These are phyloP conservation scores for Calliopum simillimum DNA, from an alignment of 2,888 invertebrate genomes.

Conservation along the genomic window DNA sequence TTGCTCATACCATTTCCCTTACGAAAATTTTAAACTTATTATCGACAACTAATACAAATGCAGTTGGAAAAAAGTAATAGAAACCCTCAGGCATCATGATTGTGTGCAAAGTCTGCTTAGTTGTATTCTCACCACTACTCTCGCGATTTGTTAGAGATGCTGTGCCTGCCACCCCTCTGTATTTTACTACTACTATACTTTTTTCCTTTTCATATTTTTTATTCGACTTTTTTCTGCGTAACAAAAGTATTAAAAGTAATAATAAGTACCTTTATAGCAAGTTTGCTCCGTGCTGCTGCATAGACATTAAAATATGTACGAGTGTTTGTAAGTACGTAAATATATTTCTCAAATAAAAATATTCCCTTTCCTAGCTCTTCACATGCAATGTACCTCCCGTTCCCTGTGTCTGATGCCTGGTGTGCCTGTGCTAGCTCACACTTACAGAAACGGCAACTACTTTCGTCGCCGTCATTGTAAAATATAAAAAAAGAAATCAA, in stretches of 20 bases:
- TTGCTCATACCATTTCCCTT: constrained; percentile 26
- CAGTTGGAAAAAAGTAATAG: constrained; percentile 34
- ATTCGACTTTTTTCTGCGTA: constrained; percentile 39
- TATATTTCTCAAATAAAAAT: constrained; percentile 56
- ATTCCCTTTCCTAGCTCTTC: constrained; percentile 49
- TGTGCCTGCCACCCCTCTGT: constrained; percentile 5
- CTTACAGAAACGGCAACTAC: constrained; percentile 60
- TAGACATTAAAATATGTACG: constrained; percentile 57
- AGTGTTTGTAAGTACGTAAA: constrained; percentile 21
- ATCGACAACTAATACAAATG: constrained; percentile 49
- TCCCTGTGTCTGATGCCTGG: constrained; percentile 9
- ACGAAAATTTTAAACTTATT: constrained; percentile 48
- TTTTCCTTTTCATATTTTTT: constrained; percentile 16
- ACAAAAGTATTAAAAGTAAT: constrained; percentile 62
- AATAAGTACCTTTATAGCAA: constrained; percentile 60
- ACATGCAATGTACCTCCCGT: constrained; percentile 32
- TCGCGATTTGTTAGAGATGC: constrained; percentile 28
- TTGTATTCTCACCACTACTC: constrained; percentile 20
- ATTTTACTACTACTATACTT: background rate
- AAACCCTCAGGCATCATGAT: constrained; percentile 37
- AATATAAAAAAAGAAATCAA: constrained; percentile 55
- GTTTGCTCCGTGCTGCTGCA: constrained; percentile 40
- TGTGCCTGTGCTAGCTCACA: constrained; percentile 51
- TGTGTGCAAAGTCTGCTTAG: constrained; percentile 16
- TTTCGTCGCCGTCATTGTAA: constrained; percentile 46